phyloP scores from a whole-genome alignment of 2,113 vertebrate genomes.

The Motacilla alba region DNA sequence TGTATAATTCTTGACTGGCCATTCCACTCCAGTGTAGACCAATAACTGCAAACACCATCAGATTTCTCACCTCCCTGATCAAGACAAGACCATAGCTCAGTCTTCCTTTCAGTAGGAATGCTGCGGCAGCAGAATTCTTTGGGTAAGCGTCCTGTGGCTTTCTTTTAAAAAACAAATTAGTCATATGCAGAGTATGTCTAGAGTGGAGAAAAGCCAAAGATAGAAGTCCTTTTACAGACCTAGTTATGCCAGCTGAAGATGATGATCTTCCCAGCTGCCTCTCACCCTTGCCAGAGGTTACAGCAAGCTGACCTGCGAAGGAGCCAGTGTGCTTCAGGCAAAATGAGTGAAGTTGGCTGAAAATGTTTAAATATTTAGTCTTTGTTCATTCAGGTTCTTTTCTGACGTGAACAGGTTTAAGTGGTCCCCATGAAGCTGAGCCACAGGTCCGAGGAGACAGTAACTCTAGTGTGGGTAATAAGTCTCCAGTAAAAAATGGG shows the following conservation, averaged over 20 bases:
- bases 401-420: neutral
- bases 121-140: neutral
- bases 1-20: neutral
- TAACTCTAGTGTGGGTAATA: neutral
- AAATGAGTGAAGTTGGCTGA: neutral
- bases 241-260: slow-evolving; percentile 3
- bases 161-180: slow-evolving; percentile 49
- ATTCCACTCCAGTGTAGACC: neutral
- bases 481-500: neutral
- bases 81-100: neutral
- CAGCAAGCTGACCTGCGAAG: neutral
- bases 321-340: neutral
- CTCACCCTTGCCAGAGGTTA: slow-evolving; percentile 32
- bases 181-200: slow-evolving; percentile 29
- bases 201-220: slow-evolving; percentile 36
- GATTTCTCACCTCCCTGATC: neutral
- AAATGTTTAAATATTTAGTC: neutral
- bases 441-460: neutral
- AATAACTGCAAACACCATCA: neutral
- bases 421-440: neutral
- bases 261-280: slow-evolving; percentile 38
- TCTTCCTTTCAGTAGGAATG: neutral
- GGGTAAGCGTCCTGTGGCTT: neutral
- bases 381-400: neutral
- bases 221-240: slow-evolving; percentile 18